phyloP scores from a whole-genome alignment of 2,113 vertebrate species.

The Platysteira castanea region DNA sequence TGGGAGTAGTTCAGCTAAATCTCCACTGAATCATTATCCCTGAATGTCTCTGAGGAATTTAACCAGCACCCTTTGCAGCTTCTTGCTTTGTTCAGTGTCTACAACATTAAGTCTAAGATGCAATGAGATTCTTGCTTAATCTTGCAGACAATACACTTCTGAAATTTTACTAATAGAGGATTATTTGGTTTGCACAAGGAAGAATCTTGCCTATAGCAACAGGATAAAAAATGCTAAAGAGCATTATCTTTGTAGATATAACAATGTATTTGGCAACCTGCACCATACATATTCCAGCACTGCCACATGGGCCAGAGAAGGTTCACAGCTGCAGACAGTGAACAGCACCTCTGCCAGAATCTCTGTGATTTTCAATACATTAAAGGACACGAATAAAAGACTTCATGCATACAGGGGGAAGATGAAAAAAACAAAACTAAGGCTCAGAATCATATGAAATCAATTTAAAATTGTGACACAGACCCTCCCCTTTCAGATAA shows the following conservation, averaged over 20 bases:
- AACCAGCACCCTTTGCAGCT: constrained; percentile 19
- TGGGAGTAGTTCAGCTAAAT: constrained; percentile 19
- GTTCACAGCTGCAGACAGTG: not conserved
- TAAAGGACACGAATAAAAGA: not conserved
- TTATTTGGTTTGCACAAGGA: constrained; percentile 20
- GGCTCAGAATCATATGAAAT: not conserved
- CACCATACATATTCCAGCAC: not conserved
- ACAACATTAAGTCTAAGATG: not conserved
- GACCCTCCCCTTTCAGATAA: not conserved
- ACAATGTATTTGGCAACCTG: not conserved
- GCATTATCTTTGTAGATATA: constrained; percentile 32
- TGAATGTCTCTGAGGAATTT: constrained; percentile 40
- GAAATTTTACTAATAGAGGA: not conserved
- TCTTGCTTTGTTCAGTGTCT: constrained; percentile 26
- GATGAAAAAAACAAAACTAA: not conserved
- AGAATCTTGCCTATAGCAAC: constrained; percentile 48
- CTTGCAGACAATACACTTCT: constrained; percentile 12
- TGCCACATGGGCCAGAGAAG: not conserved
- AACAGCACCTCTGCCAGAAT: not conserved
- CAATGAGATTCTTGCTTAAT: constrained; percentile 33
- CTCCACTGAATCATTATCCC: constrained; percentile 24
- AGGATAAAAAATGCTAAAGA: not conserved
- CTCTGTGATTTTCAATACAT: not conserved
- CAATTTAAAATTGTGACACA: not conserved
- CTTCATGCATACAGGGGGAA: not conserved